Evolutionary conservation across 2,888 invertebrate genomes (phyloP).

Genomic region (Argyra leucocephala): DNA sequence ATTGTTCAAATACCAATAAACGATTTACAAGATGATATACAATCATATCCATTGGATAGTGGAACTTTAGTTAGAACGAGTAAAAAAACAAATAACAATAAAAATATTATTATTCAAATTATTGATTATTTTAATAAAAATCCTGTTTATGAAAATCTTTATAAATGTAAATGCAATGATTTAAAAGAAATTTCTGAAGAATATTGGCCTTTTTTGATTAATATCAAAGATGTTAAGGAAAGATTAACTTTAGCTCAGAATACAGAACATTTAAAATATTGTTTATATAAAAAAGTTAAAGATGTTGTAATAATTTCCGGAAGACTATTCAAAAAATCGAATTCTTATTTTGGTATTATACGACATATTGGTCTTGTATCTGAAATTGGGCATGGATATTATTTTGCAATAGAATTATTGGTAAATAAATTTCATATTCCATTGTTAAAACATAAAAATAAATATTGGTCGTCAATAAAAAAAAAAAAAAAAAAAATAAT

Average conservation of each 20-base stretch:
- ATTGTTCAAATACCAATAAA: neutral
- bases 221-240: slow-evolving; percentile 46
- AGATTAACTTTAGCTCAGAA: slow-evolving; percentile 46
- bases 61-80: neutral
- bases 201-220: slow-evolving; percentile 47
- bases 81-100: neutral
- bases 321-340: slow-evolving; percentile 31
- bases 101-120: slow-evolving; percentile 29
- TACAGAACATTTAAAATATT: slow-evolving; percentile 42
- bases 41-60: neutral
- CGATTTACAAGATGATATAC: slow-evolving; percentile 8
- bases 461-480: slow-evolving; percentile 2
- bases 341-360: slow-evolving; percentile 28
- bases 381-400: slow-evolving; percentile 47
- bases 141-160: slow-evolving; percentile 32
- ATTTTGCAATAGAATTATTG: slow-evolving; percentile 50
- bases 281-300: slow-evolving; percentile 32
- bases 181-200: slow-evolving; percentile 31
- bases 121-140: slow-evolving; percentile 29
- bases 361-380: slow-evolving; percentile 48
- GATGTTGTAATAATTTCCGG: slow-evolving; percentile 42
- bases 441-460: slow-evolving; percentile 12
- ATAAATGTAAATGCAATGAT: slow-evolving; percentile 30
- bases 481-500: too few relatives aligned
- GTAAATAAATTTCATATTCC: slow-evolving; percentile 33